Evolutionary conservation across 2,888 invertebrate species (phyloP).

Genomic region (Helicoverpa assulta): DNA sequence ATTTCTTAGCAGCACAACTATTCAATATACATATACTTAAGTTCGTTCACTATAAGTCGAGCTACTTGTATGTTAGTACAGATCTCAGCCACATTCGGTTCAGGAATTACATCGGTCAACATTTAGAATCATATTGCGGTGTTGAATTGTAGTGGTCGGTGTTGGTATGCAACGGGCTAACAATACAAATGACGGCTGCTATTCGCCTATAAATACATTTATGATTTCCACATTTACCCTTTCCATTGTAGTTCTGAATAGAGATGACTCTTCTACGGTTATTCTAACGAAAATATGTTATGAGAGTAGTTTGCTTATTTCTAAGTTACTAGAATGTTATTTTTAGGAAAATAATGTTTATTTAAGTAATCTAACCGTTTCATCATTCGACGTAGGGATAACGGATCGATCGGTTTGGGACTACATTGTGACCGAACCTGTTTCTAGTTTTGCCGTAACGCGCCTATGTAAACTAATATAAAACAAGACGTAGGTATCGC

Average conservation of each 20-base stretch:
- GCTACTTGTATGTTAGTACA: background rate
- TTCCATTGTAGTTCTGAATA: background rate
- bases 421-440: conserved; percentile 34
- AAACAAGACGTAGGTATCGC: conserved; percentile 74
- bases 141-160: conserved; percentile 11
- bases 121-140: conserved; percentile 1
- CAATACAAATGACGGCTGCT: conserved; percentile 6
- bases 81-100: conserved; percentile 1
- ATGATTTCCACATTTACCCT: background rate
- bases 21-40: no score
- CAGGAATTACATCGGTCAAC: conserved; percentile 10
- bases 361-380: background rate
- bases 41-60: background rate
- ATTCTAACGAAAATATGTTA: background rate
- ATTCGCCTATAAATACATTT: background rate
- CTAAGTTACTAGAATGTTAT: no score
- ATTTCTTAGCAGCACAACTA: no score
- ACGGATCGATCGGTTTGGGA: background rate
- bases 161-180: conserved; percentile 9
- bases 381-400: conserved; percentile 1
- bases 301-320: background rate
- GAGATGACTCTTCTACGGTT: background rate
- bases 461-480: conserved; percentile 72
- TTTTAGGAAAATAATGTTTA: background rate
- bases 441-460: conserved; percentile 55